phyloP scores from a whole-genome alignment of 2,888 invertebrate genomes.

The Seira musarum region DNA sequence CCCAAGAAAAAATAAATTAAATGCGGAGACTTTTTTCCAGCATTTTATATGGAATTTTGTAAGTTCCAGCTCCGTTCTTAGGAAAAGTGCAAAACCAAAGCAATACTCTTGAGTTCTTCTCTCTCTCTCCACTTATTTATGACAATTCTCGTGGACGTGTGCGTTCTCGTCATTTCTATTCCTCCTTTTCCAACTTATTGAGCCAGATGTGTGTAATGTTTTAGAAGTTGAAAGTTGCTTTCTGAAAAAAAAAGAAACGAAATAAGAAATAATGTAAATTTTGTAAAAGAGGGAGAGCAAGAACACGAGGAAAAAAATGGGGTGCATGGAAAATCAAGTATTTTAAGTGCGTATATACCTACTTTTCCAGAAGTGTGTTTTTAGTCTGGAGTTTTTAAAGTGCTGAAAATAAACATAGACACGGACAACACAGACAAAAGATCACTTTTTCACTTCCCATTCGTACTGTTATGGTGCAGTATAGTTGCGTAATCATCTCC shows the following conservation, averaged over 20 bases:
- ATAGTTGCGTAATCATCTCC: too few relatives aligned
- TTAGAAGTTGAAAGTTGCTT: conserved; percentile 39
- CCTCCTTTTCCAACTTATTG: conserved; percentile 55
- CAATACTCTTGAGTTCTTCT: not conserved
- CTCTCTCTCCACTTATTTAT: not conserved
- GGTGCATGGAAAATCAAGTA: conserved; percentile 52
- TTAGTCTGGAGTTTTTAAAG: conserved; percentile 20
- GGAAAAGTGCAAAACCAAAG: not conserved
- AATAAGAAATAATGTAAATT: not conserved
- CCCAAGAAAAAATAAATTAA: not conserved
- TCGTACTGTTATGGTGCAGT: too few relatives aligned
- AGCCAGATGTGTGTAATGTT: conserved; percentile 61
- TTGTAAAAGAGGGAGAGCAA: not conserved
- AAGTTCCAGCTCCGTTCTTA: not conserved
- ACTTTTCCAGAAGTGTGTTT: too few relatives aligned
- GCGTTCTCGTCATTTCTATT: not conserved
- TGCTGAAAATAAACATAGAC: conserved; percentile 24
- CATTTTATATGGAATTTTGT: not conserved
- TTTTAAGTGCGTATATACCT: too few relatives aligned
- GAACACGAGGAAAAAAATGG: conserved; percentile 25
- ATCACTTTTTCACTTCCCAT: conserved; percentile 1
- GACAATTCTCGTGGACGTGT: not conserved
- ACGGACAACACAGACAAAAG: not conserved
- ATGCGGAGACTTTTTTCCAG: not conserved
- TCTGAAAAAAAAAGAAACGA: conserved; percentile 23